These are phyloP conservation scores for Calephelis perditalis DNA, from an alignment of 2,888 invertebrate species.

Conservation along the genomic window DNA sequence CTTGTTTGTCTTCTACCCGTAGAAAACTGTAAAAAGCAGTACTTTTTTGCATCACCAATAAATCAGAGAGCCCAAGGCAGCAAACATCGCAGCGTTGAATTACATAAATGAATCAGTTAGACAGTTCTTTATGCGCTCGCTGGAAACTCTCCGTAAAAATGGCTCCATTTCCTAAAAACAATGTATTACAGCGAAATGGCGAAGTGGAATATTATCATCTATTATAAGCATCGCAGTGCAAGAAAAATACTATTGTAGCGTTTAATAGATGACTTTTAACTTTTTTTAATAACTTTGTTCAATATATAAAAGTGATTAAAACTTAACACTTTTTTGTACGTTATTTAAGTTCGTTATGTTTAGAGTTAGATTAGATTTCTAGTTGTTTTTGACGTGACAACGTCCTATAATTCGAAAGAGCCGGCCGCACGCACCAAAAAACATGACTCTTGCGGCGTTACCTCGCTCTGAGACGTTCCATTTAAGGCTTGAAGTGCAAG, in stretches of 20 bases:
- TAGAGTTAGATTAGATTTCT: too few species aligned
- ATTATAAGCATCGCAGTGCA: neutral
- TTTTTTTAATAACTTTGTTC: too few species aligned
- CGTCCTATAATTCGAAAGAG: too few species aligned
- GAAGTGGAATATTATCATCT: neutral
- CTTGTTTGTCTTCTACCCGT: too few species aligned
- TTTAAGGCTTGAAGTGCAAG: too few species aligned
- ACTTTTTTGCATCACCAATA: constrained; percentile 2
- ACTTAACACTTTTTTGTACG: too few species aligned
- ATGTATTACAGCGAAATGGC: neutral
- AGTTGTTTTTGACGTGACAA: too few species aligned
- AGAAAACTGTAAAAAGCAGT: neutral
- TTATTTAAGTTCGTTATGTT: too few species aligned
- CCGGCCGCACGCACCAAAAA: too few species aligned
- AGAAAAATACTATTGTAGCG: neutral
- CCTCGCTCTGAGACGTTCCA: too few species aligned
- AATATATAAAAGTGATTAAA: too few species aligned
- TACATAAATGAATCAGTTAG: constrained; percentile 8
- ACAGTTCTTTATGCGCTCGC: constrained; percentile 1
- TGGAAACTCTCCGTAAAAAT: constrained; percentile 9
- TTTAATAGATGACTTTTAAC: neutral
- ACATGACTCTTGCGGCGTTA: too few species aligned
- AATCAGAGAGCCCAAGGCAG: constrained; percentile 2
- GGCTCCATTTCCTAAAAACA: constrained; percentile 4
- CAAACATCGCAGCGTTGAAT: constrained; percentile 2